Evolutionary conservation across 2,888 invertebrate species (phyloP).

Genomic region (Dryobota labecula): DNA sequence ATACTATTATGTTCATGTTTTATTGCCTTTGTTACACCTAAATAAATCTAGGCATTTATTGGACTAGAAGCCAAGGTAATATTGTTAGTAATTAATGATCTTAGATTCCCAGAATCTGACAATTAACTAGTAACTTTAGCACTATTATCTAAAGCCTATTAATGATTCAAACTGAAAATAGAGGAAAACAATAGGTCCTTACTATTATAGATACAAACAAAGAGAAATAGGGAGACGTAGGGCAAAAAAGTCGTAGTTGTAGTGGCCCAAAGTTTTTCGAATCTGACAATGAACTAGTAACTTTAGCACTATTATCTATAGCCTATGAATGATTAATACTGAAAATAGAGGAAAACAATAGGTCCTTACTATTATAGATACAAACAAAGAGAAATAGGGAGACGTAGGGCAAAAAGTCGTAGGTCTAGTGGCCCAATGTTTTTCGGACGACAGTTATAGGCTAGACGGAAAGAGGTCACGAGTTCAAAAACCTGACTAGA

Average conservation of each 20-base stretch:
- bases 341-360: background rate
- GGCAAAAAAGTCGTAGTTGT: background rate
- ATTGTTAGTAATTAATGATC: constrained; percentile 24
- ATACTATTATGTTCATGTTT: constrained; percentile 19
- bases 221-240: background rate
- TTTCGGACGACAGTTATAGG: background rate
- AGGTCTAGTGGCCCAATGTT: too few species aligned
- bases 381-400: background rate
- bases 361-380: background rate
- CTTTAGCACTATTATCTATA: background rate
- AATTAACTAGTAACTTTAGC: background rate
- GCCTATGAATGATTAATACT: background rate
- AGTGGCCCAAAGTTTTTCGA: too few species aligned
- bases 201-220: background rate
- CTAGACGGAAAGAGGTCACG: background rate
- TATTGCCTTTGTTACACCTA: constrained; percentile 12
- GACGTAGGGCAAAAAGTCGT: background rate
- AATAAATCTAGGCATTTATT: constrained; percentile 6
- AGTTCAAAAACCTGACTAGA: background rate
- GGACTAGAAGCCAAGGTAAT: constrained; percentile 4
- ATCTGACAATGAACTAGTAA: background rate
- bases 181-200: background rate
- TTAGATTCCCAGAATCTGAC: background rate
- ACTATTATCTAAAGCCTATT: background rate
- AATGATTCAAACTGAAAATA: background rate